Conservation (phyloP, 2,113 vertebrate species). For the Rhipidura dahli region DNA sequence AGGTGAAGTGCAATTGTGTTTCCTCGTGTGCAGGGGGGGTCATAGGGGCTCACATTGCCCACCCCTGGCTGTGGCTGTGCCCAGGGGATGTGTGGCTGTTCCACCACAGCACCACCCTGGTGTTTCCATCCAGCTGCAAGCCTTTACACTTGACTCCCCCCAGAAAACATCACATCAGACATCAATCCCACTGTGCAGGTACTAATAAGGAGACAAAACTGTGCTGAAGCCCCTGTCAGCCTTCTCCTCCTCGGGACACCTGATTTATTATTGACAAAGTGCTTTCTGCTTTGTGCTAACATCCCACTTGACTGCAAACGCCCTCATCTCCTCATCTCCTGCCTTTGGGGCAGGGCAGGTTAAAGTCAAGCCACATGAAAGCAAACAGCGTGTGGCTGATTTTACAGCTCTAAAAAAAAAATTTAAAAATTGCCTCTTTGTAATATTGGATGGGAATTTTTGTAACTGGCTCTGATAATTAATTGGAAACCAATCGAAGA, state of each 20-base stretch:
- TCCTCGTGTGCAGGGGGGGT: not conserved
- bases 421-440: not conserved
- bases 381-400: not conserved
- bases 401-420: not conserved
- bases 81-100: accelerated
- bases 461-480: slow-evolving; percentile 3
- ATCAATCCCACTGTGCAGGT: not conserved
- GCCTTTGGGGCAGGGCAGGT: slow-evolving; percentile 43
- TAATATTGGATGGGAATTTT: not conserved
- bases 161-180: not conserved
- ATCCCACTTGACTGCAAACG: not conserved
- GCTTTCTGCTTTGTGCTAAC: slow-evolving; percentile 63
- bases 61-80: accelerated
- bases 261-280: slow-evolving; percentile 73
- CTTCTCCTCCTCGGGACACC: slow-evolving; percentile 10
- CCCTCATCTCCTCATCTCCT: slow-evolving; percentile 53
- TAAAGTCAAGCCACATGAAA: slow-evolving; percentile 67
- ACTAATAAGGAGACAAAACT: slow-evolving; percentile 41
- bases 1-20: not conserved
- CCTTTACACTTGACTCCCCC: not conserved
- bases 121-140: not conserved
- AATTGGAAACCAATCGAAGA: slow-evolving; percentile 47
- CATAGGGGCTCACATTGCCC: not conserved
- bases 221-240: not conserved
- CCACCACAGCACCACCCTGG: no score